Percentiles rank a stretch among this genome's conserved stretches.
Evolutionary conservation across 2,113 vertebrate genomes (phyloP).

Genomic region (Loxodonta africana): DNA sequence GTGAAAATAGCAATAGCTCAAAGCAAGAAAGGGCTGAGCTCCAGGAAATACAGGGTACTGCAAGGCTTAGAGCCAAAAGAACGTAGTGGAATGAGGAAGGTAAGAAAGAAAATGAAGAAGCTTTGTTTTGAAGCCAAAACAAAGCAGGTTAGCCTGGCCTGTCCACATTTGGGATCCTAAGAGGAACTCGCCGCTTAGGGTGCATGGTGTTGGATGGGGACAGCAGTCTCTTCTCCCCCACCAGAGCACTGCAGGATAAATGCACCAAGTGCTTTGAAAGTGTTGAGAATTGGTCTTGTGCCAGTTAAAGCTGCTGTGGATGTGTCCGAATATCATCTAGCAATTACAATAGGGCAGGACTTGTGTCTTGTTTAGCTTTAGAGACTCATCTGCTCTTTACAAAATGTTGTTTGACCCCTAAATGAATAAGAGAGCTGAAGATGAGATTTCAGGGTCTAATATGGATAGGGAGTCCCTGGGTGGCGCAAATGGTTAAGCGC

Average conservation of each 20-base stretch:
- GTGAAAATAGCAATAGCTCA: not conserved
- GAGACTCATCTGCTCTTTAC: not conserved
- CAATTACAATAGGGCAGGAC: not conserved
- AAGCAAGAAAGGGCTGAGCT: not conserved
- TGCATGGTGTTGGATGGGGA: fast-evolving
- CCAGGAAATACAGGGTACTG: not conserved
- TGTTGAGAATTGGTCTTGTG: not conserved
- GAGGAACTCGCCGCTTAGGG: not conserved
- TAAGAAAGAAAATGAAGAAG: not conserved
- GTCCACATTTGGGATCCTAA: not conserved
- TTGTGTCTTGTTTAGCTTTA: not conserved
- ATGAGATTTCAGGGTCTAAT: not conserved
- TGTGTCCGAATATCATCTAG: not conserved
- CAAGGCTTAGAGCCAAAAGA: not conserved
- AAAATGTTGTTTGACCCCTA: not conserved
- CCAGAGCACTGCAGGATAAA: not conserved
- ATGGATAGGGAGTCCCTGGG: fast-evolving
- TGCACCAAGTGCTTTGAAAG: not conserved
- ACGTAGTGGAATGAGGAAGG: slow-evolving; percentile 52
- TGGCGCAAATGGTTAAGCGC: not conserved
- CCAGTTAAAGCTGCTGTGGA: not conserved
- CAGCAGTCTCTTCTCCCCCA: not conserved
- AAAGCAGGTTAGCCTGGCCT: not conserved
- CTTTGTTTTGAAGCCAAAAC: slow-evolving; percentile 15
- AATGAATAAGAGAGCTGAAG: not conserved